phyloP scores from a whole-genome alignment of 2,888 invertebrate species.

The Ophraella communa region DNA sequence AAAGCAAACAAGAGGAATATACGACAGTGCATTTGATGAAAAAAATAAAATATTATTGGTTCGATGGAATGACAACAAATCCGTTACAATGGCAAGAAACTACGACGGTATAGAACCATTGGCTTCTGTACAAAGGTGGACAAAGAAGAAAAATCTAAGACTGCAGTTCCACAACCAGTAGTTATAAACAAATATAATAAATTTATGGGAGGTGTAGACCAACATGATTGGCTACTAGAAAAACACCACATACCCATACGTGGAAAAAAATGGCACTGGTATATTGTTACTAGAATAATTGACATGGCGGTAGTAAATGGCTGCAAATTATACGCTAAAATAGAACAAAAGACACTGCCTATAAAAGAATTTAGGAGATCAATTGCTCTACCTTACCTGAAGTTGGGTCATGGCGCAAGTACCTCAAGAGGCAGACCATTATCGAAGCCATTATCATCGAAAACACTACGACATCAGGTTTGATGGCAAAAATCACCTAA shows the following conservation, averaged over 20 bases:
- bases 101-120: slow-evolving; percentile 22
- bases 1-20: too few species aligned
- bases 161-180: slow-evolving; percentile 19
- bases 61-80: too few species aligned
- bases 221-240: slow-evolving; percentile 39
- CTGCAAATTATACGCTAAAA: slow-evolving; percentile 25
- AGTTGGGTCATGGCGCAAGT: slow-evolving; percentile 35
- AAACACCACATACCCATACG: slow-evolving; percentile 34
- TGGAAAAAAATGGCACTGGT: slow-evolving; percentile 41
- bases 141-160: not conserved
- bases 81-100: slow-evolving; percentile 30
- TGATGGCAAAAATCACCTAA: not conserved
- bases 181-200: slow-evolving; percentile 28
- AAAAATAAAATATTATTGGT: too few species aligned
- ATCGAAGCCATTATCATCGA: slow-evolving; percentile 23
- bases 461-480: slow-evolving; percentile 20
- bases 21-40: too few species aligned
- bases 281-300: slow-evolving; percentile 32
- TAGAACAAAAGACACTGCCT: slow-evolving; percentile 27
- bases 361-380: slow-evolving; percentile 36
- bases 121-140: slow-evolving; percentile 23
- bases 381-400: slow-evolving; percentile 36
- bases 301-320: slow-evolving; percentile 39
- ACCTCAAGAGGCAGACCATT: slow-evolving; percentile 25
- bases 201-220: slow-evolving; percentile 39